Conservation (phyloP, 2,888 invertebrate species). For the Hemicrepidius hirtus region DNA sequence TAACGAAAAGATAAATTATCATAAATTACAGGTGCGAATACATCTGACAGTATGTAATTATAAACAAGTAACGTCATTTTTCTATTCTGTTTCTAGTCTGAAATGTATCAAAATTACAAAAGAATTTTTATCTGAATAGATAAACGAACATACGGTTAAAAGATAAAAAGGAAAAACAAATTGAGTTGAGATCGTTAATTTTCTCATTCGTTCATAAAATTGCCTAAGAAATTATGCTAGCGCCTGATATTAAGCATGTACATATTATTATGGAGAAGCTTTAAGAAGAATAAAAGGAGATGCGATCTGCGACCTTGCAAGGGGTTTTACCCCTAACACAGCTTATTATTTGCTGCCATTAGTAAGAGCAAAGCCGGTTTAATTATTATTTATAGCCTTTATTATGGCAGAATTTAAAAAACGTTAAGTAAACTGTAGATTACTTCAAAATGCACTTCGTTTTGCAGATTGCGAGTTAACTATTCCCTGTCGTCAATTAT, state of each 20-base stretch:
- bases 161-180: no score
- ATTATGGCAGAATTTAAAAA: conserved; percentile 31
- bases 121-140: no score
- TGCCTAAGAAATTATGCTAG: background rate
- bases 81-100: no score
- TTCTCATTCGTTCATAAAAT: no score
- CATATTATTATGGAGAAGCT: conserved; percentile 27
- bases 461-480: conserved; percentile 8
- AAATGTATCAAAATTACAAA: no score
- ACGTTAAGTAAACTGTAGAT: conserved; percentile 22
- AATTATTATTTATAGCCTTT: conserved; percentile 42
- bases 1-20: no score
- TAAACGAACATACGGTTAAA: no score
- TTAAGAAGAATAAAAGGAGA: conserved; percentile 45
- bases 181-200: no score
- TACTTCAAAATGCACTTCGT: conserved; percentile 5
- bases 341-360: conserved; percentile 44
- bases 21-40: no score
- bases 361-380: conserved; percentile 46
- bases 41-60: no score
- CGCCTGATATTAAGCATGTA: background rate
- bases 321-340: conserved; percentile 63
- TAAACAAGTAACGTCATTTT: no score
- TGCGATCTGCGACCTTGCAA: conserved; percentile 63
- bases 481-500: conserved; percentile 20